A percentile compares a stretch with the other conserved stretches of the same genome.
Conservation (phyloP, 2,888 invertebrate species). For the Tenthredo livida region DNA sequence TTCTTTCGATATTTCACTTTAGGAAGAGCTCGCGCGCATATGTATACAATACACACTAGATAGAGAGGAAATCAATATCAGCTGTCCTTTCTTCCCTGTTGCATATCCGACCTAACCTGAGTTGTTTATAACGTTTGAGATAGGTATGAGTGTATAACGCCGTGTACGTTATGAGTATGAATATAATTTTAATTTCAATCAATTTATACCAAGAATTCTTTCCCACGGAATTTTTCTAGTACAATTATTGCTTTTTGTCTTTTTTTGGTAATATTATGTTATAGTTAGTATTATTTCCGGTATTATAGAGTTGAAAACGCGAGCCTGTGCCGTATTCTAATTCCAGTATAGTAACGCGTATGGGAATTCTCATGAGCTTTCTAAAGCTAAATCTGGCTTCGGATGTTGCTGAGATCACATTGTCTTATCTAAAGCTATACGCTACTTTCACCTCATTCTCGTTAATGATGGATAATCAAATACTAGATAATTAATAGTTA, state of each 20-base stretch:
- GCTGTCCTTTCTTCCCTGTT: conserved; percentile 45
- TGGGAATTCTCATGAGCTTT: conserved; percentile 37
- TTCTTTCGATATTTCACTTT: not conserved
- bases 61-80: conserved; percentile 44
- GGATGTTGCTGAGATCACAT: not conserved
- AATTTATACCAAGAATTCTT: not conserved
- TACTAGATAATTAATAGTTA: not conserved
- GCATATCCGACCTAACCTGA: conserved; percentile 34
- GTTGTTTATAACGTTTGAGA: not conserved
- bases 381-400: conserved; percentile 41
- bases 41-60: not conserved
- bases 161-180: not conserved
- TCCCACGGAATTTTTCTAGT: not conserved
- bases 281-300: conserved; percentile 1
- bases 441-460: conserved; percentile 36
- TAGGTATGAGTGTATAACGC: not conserved
- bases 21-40: not conserved
- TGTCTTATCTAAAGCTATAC: not conserved
- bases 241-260: not conserved
- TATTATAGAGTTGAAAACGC: conserved; percentile 18
- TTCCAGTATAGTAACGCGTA: conserved; percentile 30
- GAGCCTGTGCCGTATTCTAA: conserved; percentile 13
- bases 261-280: not conserved
- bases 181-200: not conserved
- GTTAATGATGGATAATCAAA: not conserved